Evolutionary conservation across 2,113 vertebrate genomes (phyloP), one percentile per base, ranked within the genome.

Genomic region (Beaufortia kweichowensis): DNA sequence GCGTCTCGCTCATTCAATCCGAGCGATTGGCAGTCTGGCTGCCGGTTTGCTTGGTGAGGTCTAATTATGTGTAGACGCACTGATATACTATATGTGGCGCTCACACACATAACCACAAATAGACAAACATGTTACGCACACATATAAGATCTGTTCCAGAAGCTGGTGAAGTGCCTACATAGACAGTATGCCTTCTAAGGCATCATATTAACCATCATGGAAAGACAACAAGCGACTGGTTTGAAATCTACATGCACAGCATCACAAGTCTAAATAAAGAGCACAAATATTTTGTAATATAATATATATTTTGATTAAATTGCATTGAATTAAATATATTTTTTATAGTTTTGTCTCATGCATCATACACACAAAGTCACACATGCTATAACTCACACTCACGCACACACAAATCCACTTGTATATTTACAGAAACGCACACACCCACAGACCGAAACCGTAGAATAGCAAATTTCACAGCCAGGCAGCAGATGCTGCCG

Each of bases 1-100:
- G 53, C 50, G 26, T 59, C 67, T 76, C 19, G 57, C 33, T 80
- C 79, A 74, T 70, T 70, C 76, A 80, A 80, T 78, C 78, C 82
- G 46, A 76, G 62, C 35, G 24, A 65, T 56, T 67, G 59, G 62
- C 48, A 72, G 28, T 53, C n/a, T 29, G 78, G 39, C 66, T 33
- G 56, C 59, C 55, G 63, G 59, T 76, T 72, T 14, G 29, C 9
- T 23, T 14, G 66, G 19, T 55, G 28, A 69, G 29, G 50, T 70
- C 50, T 70, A 56, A 70, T 70, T 70, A 70, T 70, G 12, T 56
- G 50, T 35, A 70, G 65, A 50, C 65, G 50, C 65, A 68, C 29
- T 69, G 48, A 69, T 69, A 69, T 69, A 50, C 14, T 69, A 35
- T 55, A 69, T 35, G 66, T 55, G 53, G 48, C 7, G 12, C 67